A percentile compares a stretch with the other conserved stretches of the same genome.
These are phyloP conservation scores for Phoeniculus purpureus DNA, from an alignment of 2,797 vertebrate genomes.

Conservation along the genomic window DNA sequence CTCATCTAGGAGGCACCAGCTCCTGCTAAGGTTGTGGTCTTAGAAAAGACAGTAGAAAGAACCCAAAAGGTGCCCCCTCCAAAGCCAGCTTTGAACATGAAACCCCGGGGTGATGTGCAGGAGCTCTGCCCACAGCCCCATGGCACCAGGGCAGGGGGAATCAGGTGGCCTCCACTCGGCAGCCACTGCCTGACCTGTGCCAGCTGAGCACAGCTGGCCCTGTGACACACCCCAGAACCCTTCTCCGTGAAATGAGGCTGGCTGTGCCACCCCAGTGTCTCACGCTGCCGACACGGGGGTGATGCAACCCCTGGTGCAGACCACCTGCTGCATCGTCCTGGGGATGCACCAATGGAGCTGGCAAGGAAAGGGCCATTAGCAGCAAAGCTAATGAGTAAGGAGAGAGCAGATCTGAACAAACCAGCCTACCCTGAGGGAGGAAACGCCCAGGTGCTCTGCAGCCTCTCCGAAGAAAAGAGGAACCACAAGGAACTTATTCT, in stretches of 20 bases:
- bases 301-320: background rate
- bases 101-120: rapidly evolving
- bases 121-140: rapidly evolving
- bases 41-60: background rate
- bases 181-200: rapidly evolving
- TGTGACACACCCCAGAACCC: rapidly evolving
- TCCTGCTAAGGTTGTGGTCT: rapidly evolving
- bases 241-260: rapidly evolving
- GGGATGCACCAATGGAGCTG: rapidly evolving
- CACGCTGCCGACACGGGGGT: rapidly evolving
- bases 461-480: background rate
- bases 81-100: background rate
- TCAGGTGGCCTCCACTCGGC: background rate
- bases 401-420: background rate
- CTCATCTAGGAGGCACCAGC: background rate
- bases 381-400: rapidly evolving
- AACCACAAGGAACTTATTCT: background rate
- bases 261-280: rapidly evolving
- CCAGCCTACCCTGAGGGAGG: background rate
- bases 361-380: background rate
- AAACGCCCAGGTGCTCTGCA: background rate
- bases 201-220: background rate
- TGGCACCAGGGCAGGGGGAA: background rate
- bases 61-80: background rate
- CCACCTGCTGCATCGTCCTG: rapidly evolving